These are phyloP conservation scores for Rhynchophorus ferrugineus DNA, from an alignment of 1,140 invertebrate species.

Conservation along the genomic window DNA sequence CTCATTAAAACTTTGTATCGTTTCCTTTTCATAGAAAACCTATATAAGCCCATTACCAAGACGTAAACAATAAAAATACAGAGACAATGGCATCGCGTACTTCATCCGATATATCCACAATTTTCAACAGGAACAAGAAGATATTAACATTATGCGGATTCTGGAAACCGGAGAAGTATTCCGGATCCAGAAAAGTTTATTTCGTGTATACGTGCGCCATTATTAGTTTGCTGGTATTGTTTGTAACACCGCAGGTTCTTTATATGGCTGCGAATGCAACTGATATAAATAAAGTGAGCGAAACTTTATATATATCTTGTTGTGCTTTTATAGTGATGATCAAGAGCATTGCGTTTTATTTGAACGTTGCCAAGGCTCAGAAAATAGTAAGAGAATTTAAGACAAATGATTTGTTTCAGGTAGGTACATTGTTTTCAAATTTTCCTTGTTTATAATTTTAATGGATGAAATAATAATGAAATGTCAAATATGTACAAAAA, in stretches of 20 bases:
- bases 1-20: no score
- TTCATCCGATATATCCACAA: not conserved
- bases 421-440: not conserved
- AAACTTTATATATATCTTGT: not conserved
- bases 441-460: not conserved
- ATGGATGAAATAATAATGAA: not conserved
- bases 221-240: not conserved
- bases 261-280: not conserved
- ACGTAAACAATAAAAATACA: no score
- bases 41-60: no score
- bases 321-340: slow-evolving; percentile 1
- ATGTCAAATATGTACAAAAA: not conserved
- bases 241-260: not conserved
- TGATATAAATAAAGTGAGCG: not conserved
- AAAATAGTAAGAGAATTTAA: not conserved
- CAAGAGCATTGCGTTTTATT: not conserved
- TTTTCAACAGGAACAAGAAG: not conserved
- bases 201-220: not conserved
- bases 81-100: not conserved
- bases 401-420: not conserved
- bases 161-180: not conserved
- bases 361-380: not conserved
- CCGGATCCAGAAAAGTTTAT: not conserved
- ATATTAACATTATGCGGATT: not conserved
- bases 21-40: no score